Conservation (phyloP, 2,113 vertebrate species). For the Rhodinocichla rosea region DNA sequence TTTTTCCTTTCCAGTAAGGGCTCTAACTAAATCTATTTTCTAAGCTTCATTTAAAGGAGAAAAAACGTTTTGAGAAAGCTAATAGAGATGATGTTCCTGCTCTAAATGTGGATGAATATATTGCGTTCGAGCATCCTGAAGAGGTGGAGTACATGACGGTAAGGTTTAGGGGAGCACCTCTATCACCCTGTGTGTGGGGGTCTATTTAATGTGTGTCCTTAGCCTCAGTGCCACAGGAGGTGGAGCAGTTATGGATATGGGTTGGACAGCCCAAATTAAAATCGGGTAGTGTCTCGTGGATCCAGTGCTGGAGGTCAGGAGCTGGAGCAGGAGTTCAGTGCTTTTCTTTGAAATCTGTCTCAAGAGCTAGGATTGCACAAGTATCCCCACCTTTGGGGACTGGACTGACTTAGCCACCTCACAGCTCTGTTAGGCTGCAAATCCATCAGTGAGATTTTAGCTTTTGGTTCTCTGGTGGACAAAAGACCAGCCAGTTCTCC, state of each 20-base stretch:
- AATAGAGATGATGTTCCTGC: conserved; percentile 77
- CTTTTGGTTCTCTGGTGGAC: not conserved
- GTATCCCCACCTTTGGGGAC: not conserved
- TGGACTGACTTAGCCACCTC: not conserved
- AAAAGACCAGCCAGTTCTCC: not conserved
- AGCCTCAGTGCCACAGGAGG: not conserved
- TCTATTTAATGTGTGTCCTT: not conserved
- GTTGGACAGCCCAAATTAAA: not conserved
- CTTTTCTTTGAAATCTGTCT: not conserved
- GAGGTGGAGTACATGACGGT: conserved; percentile 95
- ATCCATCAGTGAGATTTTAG: not conserved
- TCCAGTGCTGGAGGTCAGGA: not conserved
- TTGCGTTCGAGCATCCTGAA: conserved; percentile 93
- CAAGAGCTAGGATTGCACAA: not conserved
- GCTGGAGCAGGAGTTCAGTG: not conserved
- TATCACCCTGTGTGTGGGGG: not conserved
- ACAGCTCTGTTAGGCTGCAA: not conserved
- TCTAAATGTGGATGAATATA: conserved; percentile 85
- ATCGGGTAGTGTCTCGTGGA: not conserved
- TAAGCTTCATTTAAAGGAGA: conserved; percentile 93
- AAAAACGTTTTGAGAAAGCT: conserved; percentile 89
- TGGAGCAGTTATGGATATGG: not conserved
- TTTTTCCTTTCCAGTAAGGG: conserved; percentile 20
- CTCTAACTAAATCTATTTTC: conserved; percentile 47
- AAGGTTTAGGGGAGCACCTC: conserved; percentile 36